These are phyloP conservation scores for Uromys caudimaculatus DNA, from an alignment of 2,797 vertebrate genomes.

Conservation along the genomic window DNA sequence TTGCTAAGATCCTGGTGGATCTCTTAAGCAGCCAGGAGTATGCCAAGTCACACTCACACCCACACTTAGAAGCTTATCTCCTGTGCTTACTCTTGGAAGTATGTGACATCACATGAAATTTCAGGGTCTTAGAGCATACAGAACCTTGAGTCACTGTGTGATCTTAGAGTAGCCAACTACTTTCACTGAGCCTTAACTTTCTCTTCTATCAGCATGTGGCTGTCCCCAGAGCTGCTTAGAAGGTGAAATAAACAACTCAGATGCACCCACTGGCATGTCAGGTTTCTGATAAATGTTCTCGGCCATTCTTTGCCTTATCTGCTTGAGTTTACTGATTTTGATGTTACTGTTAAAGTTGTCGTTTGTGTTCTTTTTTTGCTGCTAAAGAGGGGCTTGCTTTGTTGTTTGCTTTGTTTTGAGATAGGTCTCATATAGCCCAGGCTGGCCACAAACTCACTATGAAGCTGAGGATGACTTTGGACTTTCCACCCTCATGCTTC, in stretches of 20 bases:
- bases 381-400: neutral
- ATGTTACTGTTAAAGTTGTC: too few species aligned
- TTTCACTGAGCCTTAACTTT: neutral
- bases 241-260: neutral
- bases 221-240: neutral
- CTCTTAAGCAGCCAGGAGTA: too few species aligned
- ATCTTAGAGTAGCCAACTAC: neutral
- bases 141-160: neutral
- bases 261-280: accelerated
- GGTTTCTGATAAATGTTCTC: too few species aligned
- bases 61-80: neutral
- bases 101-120: neutral
- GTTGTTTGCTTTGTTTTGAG: neutral
- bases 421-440: neutral
- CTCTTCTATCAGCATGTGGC: neutral
- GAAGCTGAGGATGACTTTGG: neutral
- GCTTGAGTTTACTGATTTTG: neutral
- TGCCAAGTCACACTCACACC: too few species aligned
- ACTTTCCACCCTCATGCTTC: neutral
- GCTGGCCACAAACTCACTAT: neutral
- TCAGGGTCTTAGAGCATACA: neutral
- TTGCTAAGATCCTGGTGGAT: too few species aligned
- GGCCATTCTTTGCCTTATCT: neutral
- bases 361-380: neutral
- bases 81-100: neutral